Evolutionary conservation across 2,113 vertebrate genomes (phyloP).

Genomic region (Megaleporinus macrocephalus): DNA sequence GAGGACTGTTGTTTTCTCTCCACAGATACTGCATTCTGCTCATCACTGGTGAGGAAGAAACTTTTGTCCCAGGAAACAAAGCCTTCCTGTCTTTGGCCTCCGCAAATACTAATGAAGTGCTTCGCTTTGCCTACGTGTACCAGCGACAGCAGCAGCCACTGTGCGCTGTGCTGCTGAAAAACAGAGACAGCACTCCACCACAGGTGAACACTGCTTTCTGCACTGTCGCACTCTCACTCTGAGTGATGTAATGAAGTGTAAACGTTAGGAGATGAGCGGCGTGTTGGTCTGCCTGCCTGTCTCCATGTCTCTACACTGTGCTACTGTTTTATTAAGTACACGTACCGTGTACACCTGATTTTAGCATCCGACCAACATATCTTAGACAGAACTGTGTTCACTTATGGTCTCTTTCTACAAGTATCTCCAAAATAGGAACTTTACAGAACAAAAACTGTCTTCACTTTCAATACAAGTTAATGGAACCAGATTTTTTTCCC

Average conservation of each 20-base stretch:
- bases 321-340: no score
- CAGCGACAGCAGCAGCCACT: constrained; percentile 86
- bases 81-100: constrained; percentile 89
- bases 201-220: constrained; percentile 64
- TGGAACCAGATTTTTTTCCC: no score
- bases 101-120: constrained; percentile 84
- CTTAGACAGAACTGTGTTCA: no score
- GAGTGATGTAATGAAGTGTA: not conserved
- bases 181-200: constrained; percentile 70
- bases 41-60: constrained; percentile 82
- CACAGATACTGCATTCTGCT: constrained; percentile 90
- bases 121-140: constrained; percentile 89
- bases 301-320: no score
- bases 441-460: no score
- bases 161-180: constrained; percentile 77
- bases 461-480: no score
- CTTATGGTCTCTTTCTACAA: no score
- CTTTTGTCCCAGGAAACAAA: constrained; percentile 77
- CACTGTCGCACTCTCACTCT: not conserved
- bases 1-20: not conserved
- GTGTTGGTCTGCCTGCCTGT: no score
- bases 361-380: no score
- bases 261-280: not conserved
- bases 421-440: no score
- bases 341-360: no score